phyloP scores from a whole-genome alignment of 2,797 vertebrate genomes.

The Sebastes elongatus region DNA sequence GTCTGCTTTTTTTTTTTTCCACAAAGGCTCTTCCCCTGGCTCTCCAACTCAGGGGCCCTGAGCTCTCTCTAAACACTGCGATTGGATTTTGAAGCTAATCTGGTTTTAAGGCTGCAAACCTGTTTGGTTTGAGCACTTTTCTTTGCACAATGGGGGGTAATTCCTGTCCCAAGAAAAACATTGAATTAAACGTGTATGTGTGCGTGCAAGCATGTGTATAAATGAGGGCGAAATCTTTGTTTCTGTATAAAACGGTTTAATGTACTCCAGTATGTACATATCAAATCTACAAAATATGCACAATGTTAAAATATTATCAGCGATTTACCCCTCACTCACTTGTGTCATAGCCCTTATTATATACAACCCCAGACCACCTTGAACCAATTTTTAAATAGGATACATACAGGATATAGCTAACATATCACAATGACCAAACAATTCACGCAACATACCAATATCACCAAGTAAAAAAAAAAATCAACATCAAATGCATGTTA shows the following conservation, averaged over 20 bases:
- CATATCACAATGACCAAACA: slow-evolving; percentile 64
- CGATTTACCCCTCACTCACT: slow-evolving; percentile 53
- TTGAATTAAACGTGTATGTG: background rate
- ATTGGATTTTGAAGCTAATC: slow-evolving; percentile 23
- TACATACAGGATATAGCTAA: slow-evolving; percentile 66
- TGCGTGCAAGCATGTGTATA: background rate
- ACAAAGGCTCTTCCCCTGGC: background rate
- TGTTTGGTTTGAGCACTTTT: slow-evolving; percentile 5
- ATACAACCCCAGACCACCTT: slow-evolving; percentile 63
- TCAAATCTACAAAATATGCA: slow-evolving; percentile 87
- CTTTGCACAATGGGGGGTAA: background rate
- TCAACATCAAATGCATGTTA: slow-evolving; percentile 70
- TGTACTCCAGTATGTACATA: slow-evolving; percentile 81
- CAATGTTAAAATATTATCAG: slow-evolving; percentile 80
- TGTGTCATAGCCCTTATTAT: slow-evolving; percentile 77
- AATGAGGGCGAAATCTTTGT: slow-evolving; percentile 7
- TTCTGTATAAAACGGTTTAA: slow-evolving; percentile 83
- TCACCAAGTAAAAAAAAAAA: slow-evolving; percentile 58
- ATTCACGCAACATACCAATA: slow-evolving; percentile 62
- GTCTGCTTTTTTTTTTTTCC: background rate
- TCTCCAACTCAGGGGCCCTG: background rate
- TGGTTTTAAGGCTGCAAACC: slow-evolving; percentile 26
- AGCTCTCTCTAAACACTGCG: slow-evolving; percentile 4
- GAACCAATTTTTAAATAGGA: slow-evolving; percentile 66
- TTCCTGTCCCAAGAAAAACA: background rate